Conservation (phyloP, 1,140 invertebrate species). For the Drosophila tani region DNA sequence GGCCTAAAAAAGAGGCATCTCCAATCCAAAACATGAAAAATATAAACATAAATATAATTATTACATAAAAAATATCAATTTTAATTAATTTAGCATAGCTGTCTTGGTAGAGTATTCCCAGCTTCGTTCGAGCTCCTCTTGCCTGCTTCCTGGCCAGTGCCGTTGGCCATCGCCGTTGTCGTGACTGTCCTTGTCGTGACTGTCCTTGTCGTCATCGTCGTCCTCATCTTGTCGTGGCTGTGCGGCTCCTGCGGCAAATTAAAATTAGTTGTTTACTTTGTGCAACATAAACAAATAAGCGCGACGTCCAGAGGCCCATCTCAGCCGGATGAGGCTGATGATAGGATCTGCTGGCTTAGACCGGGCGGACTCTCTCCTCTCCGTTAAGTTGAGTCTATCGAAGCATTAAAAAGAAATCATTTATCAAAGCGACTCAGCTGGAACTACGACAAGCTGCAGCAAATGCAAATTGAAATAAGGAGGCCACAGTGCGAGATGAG, state of each 20-base stretch:
- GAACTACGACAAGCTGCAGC: constrained; percentile 11
- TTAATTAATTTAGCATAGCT: too few relatives aligned
- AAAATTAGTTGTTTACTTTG: constrained; percentile 83
- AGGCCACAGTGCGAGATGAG: neutral
- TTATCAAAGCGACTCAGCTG: constrained; percentile 29
- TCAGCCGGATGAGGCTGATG: constrained; percentile 26
- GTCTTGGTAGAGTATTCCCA: constrained; percentile 35
- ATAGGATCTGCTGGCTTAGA: constrained; percentile 8
- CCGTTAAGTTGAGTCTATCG: constrained; percentile 55
- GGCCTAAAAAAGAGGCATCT: too few relatives aligned
- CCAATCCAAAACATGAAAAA: too few relatives aligned
- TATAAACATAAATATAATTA: too few relatives aligned
- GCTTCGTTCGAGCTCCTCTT: constrained; percentile 14
- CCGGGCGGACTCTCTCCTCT: constrained; percentile 5
- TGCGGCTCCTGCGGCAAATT: constrained; percentile 80
- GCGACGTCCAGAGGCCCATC: constrained; percentile 44
- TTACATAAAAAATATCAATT: too few relatives aligned
- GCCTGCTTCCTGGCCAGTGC: constrained; percentile 14
- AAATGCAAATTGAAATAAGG: constrained; percentile 47
- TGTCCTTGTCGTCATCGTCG: constrained; percentile 15
- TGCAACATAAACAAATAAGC: constrained; percentile 81
- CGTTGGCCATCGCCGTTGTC: constrained; percentile 33
- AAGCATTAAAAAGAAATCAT: constrained; percentile 66
- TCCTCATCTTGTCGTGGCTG: constrained; percentile 52
- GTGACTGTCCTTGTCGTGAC: constrained; percentile 15